phyloP scores from a whole-genome alignment of 2,113 vertebrate species.

The Psephotus haematonotus region DNA sequence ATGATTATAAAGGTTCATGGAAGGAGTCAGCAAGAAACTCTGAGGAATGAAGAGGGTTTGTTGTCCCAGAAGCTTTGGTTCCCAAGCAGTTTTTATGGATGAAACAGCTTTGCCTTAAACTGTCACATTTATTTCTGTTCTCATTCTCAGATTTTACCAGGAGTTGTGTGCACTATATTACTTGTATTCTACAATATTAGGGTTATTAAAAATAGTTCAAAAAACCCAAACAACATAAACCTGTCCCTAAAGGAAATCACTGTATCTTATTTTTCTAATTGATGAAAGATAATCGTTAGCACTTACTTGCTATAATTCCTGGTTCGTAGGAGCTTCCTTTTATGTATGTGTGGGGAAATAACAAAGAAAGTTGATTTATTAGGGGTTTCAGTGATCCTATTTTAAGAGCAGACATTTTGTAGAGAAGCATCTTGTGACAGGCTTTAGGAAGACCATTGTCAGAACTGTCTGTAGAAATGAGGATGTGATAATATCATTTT shows the following conservation, averaged over 20 bases:
- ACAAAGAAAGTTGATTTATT: neutral
- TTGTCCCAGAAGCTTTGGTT: neutral
- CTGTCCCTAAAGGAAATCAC: neutral
- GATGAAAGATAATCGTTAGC: neutral
- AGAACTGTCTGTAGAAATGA: neutral
- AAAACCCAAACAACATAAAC: rapidly evolving
- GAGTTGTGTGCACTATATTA: neutral
- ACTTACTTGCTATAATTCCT: neutral
- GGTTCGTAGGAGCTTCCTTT: neutral
- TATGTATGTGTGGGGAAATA: neutral
- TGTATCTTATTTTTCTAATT: neutral
- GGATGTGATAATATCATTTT: neutral
- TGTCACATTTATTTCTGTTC: neutral
- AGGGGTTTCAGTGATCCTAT: neutral
- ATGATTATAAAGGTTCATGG: neutral
- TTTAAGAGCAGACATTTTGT: neutral
- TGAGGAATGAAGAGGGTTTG: neutral
- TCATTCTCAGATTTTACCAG: neutral
- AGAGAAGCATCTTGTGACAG: neutral
- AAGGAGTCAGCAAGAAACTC: neutral
- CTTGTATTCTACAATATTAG: neutral
- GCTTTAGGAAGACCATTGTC: neutral
- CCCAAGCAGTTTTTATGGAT: neutral
- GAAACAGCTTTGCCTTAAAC: neutral
- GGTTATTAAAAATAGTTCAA: neutral